Percentiles rank a stretch among this genome's conserved stretches.
Conservation (phyloP, 1,140 invertebrate genomes). For the Drosophila dunni region DNA sequence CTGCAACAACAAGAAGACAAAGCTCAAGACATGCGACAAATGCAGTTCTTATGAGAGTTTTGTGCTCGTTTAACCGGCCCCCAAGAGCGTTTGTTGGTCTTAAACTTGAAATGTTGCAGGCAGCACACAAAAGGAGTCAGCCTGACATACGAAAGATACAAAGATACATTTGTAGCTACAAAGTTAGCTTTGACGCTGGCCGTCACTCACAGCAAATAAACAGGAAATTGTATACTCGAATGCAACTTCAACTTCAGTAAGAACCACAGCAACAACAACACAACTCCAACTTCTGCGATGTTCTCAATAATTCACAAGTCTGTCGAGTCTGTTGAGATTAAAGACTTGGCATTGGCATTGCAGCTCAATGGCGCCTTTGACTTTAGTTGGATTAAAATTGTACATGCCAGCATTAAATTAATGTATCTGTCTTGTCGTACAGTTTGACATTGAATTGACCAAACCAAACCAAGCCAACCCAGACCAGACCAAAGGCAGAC, state of each 20-base stretch:
- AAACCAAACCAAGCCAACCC: background rate
- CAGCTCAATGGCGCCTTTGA: constrained; percentile 5
- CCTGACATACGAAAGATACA: constrained; percentile 45
- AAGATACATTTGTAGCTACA: constrained; percentile 79
- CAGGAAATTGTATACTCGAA: constrained; percentile 67
- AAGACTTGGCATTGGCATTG: constrained; percentile 20
- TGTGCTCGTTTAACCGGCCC: constrained; percentile 60
- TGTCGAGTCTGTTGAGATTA: background rate
- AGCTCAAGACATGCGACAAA: constrained; percentile 37
- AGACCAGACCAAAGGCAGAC: constrained; percentile 20
- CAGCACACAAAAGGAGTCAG: constrained; percentile 53
- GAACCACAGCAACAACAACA: too few relatives aligned
- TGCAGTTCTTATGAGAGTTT: constrained; percentile 32
- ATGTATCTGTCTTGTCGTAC: constrained; percentile 45
- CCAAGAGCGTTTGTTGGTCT: constrained; percentile 53
- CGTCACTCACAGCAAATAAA: constrained; percentile 62
- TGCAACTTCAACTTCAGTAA: constrained; percentile 31
- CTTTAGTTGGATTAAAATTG: constrained; percentile 12
- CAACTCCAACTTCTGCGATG: constrained; percentile 22
- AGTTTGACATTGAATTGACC: constrained; percentile 69
- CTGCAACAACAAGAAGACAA: constrained; percentile 1
- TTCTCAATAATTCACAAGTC: constrained; percentile 56
- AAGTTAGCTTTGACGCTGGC: constrained; percentile 67
- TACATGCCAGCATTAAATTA: constrained; percentile 22
- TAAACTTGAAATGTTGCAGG: constrained; percentile 31